Base-by-base conservation (phyloP, 2,888 invertebrate genomes). In the Acrocyrtus sp. region DNA sequence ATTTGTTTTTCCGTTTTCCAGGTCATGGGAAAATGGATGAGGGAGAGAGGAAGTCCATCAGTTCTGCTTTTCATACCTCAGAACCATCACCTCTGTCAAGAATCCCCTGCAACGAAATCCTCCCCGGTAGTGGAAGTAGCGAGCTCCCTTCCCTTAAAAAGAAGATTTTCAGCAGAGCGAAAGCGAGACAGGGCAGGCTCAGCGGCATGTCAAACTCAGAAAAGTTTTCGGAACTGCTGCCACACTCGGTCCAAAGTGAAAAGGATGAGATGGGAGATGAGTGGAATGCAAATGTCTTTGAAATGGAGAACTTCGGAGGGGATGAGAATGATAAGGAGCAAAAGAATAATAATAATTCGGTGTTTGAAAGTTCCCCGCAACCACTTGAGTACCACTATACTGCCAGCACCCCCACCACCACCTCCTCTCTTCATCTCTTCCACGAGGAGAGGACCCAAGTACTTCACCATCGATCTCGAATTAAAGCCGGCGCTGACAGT, bases 1-100 rank as follows among this genome's bases (percentile, higher is more conserved):
- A 12, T 34, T 34, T 34, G 34, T 34, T 34, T 34, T 34, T 34
- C 12, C 34, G 5, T 57, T 21, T 66, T 56, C 1, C 72, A 75
- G 75, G 75, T 72, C 72, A 75, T 75, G 75, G 75, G 72, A 75
- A 75, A 68, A 75, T 75, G 75, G 72, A 69, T 68, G 72, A 72
- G 65, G 60, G 65, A 61, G 56, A 63, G 45, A 60, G 45, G 12
- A 72, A 66, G 65, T 65, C 65, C 60, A 65, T 58, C 67, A 56
- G 27, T 60, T 72, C 65, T 50, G 70, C 70, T 70, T 70, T 50
- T 50, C 4, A 10, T 22, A 19, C 50, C 17, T 53, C 29, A 29
- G 17, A 6, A n/a, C 53, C 29, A 24, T 17, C 29, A 27, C 53
- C 53, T 27, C 4, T 63, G 57, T 61, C 70, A 50, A 17, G n/a